Percentiles rank a stretch among this genome's conserved stretches.
phyloP scores from a whole-genome alignment of 2,113 vertebrate genomes.

The Pantherophis guttatus region DNA sequence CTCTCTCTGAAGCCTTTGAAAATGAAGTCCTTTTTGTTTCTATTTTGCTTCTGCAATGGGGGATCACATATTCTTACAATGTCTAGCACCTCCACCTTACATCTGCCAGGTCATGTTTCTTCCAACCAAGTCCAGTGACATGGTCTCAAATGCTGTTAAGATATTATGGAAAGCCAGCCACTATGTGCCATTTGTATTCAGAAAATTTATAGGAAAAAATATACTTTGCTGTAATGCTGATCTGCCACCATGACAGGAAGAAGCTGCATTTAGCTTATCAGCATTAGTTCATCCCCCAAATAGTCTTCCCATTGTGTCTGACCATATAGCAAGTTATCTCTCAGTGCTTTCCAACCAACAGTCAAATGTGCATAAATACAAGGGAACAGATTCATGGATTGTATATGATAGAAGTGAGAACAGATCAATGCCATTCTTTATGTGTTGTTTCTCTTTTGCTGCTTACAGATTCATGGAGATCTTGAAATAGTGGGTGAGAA shows the following conservation, averaged over 20 bases:
- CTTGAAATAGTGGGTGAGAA: not conserved
- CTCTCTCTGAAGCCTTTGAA: not conserved
- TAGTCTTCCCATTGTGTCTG: not conserved
- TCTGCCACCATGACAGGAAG: not conserved
- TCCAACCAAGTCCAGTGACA: not conserved
- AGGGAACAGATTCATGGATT: not conserved
- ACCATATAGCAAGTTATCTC: not conserved
- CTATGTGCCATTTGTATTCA: not conserved
- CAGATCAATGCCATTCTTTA: not conserved
- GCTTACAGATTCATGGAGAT: not conserved
- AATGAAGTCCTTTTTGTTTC: not conserved
- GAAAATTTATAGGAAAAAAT: not conserved
- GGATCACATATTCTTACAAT: not conserved
- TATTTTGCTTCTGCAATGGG: not conserved
- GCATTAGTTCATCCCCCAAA: not conserved
- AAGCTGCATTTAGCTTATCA: not conserved
- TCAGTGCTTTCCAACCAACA: not conserved
- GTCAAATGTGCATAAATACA: not conserved
- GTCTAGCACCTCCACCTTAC: not conserved
- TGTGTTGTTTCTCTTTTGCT: not conserved
- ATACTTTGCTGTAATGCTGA: not conserved
- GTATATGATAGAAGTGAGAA: not conserved
- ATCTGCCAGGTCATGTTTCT: not conserved
- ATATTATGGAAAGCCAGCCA: not conserved
- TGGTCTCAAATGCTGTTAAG: not conserved